Percentiles rank a stretch among this genome's conserved stretches.
phyloP scores from a whole-genome alignment of 2,888 invertebrate genomes.

The Pachycephus smyrnensis region DNA sequence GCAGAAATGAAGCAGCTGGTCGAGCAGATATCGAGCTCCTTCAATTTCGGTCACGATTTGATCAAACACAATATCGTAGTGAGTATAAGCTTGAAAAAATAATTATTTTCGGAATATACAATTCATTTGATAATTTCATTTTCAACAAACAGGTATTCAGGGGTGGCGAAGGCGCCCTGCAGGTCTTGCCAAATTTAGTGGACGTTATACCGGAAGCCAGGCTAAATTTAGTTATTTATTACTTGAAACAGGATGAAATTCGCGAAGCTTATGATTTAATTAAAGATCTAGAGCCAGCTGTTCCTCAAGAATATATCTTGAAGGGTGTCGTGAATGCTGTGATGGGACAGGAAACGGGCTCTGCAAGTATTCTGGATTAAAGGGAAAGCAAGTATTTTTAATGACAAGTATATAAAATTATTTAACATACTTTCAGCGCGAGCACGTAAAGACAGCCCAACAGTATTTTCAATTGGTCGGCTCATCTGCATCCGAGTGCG shows the following conservation, averaged over 20 bases:
- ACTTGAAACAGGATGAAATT: conserved; percentile 89
- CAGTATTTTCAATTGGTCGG: conserved; percentile 97
- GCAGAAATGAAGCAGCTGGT: conserved; percentile 85
- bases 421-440: conserved; percentile 74
- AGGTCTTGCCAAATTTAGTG: conserved; percentile 90
- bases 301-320: conserved; percentile 95
- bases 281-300: conserved; percentile 91
- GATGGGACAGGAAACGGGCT: conserved; percentile 91
- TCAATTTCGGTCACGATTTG: conserved; percentile 88
- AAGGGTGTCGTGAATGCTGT: conserved; percentile 96
- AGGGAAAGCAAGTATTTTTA: neutral
- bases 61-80: conserved; percentile 94
- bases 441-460: conserved; percentile 94
- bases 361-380: conserved; percentile 72
- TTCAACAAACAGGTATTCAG: conserved; percentile 75
- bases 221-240: conserved; percentile 94
- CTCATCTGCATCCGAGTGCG: conserved; percentile 95
- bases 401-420: neutral
- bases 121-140: neutral
- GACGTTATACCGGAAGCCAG: conserved; percentile 97
- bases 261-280: conserved; percentile 89
- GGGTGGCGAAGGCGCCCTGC: conserved; percentile 93
- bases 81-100: conserved; percentile 17
- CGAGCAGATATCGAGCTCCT: conserved; percentile 76
- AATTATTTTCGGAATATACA: conserved; percentile 1